These are phyloP conservation scores for Dryocosmus kuriphilus DNA, from an alignment of 2,888 invertebrate species.

Conservation along the genomic window DNA sequence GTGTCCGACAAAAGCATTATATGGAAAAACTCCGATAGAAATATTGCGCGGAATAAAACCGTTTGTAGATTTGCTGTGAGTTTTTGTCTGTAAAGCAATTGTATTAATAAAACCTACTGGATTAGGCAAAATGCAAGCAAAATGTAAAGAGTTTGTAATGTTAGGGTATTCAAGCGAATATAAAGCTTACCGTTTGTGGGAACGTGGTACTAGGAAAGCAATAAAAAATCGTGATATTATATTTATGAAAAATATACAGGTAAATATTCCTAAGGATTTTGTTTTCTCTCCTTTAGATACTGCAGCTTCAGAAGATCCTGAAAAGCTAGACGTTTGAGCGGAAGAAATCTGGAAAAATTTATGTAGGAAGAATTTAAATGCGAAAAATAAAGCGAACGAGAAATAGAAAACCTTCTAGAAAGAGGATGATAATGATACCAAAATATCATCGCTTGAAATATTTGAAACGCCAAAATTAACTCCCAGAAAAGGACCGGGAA, in stretches of 20 bases:
- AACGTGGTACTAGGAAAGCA: constrained; percentile 40
- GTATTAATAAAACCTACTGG: not conserved
- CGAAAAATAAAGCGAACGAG: too few species aligned
- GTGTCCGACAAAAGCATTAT: too few species aligned
- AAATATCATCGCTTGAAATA: not conserved
- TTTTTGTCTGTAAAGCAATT: constrained; percentile 41
- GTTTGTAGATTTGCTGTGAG: constrained; percentile 46
- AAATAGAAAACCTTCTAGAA: not conserved
- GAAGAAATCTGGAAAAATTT: not conserved
- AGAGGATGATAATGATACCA: constrained; percentile 25
- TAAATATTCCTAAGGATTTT: not conserved
- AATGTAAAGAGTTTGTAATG: constrained; percentile 51
- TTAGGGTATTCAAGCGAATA: constrained; percentile 52
- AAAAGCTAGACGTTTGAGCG: not conserved
- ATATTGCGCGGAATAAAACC: constrained; percentile 43
- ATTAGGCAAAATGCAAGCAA: constrained; percentile 46
- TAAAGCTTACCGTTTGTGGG: constrained; percentile 55
- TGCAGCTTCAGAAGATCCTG: too few species aligned
- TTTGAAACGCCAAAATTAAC: not conserved
- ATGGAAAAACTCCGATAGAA: constrained; percentile 20
- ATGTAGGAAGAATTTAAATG: too few species aligned
- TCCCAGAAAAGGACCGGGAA: not conserved
- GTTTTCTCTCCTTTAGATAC: not conserved
- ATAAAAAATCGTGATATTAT: too few species aligned
- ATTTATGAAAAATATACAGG: too few species aligned